phyloP scores from a whole-genome alignment of 2,888 invertebrate species.

The Pristionchus exspectatus region DNA sequence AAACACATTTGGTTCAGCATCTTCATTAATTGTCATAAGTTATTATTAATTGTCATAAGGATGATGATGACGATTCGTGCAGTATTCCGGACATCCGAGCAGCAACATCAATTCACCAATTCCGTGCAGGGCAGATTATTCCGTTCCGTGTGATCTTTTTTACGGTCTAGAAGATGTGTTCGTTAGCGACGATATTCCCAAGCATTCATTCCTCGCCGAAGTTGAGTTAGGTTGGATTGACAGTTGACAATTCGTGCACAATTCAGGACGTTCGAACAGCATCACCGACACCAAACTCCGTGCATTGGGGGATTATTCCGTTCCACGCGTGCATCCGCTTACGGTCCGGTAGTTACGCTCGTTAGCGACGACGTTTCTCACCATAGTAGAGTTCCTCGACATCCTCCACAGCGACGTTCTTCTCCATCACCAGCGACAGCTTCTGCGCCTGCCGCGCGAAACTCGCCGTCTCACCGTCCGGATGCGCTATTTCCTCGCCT shows the following conservation, averaged over 20 bases:
- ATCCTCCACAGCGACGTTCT: not conserved
- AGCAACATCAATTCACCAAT: not conserved
- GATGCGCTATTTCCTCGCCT: slow-evolving; percentile 44
- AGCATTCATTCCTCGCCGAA: not conserved
- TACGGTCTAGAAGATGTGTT: not conserved
- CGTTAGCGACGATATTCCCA: not conserved
- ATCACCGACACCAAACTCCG: not conserved
- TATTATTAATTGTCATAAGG: not conserved
- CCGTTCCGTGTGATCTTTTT: not conserved
- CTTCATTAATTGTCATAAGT: not conserved
- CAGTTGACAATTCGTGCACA: not conserved
- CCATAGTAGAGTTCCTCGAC: slow-evolving; percentile 29
- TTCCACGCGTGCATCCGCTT: not conserved
- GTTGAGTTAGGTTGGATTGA: not conserved
- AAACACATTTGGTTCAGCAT: not conserved
- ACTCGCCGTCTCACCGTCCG: slow-evolving; percentile 17
- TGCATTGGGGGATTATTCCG: too few species aligned
- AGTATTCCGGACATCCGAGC: not conserved
- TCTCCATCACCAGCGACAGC: slow-evolving; percentile 43
- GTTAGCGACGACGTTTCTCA: slow-evolving; percentile 44
- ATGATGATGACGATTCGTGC: not conserved
- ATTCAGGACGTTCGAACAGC: not conserved
- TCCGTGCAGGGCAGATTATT: too few species aligned
- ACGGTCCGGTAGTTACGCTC: not conserved
- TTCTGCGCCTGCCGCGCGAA: slow-evolving; percentile 30